Evolutionary conservation across 2,113 vertebrate genomes (phyloP).

Genomic region (Phalacrocorax pelagicus): DNA sequence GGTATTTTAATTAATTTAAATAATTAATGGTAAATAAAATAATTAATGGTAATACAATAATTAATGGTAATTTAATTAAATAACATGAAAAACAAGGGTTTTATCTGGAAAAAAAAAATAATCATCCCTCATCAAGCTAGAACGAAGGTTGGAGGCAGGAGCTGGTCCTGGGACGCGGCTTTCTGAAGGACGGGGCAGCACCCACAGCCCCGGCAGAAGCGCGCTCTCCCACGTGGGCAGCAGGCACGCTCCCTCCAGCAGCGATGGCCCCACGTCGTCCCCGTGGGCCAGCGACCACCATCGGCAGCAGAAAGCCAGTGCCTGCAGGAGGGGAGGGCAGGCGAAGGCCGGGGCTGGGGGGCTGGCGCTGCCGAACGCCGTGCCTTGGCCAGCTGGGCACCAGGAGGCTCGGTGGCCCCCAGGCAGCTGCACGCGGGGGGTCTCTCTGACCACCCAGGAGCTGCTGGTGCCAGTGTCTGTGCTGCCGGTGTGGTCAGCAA

Average conservation of each 20-base stretch:
- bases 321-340: neutral
- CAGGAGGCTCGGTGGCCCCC: neutral
- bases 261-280: neutral
- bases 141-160: neutral
- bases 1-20: neutral
- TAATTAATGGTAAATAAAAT: too few relatives aligned
- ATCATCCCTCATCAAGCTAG: neutral
- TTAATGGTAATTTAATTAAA: too few relatives aligned
- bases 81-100: neutral
- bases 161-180: neutral
- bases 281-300: neutral
- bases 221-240: neutral
- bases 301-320: neutral
- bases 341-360: neutral
- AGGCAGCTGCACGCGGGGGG: fast-evolving
- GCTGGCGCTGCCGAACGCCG: fast-evolving
- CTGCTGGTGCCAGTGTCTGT: neutral
- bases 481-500: neutral
- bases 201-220: neutral
- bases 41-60: too few relatives aligned
- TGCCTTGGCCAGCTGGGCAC: neutral
- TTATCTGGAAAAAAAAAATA: neutral
- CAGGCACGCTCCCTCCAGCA: neutral
- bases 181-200: neutral
- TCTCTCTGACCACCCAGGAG: neutral